phyloP scores from a whole-genome alignment of 1,140 invertebrate species.

The Eciton burchellii region DNA sequence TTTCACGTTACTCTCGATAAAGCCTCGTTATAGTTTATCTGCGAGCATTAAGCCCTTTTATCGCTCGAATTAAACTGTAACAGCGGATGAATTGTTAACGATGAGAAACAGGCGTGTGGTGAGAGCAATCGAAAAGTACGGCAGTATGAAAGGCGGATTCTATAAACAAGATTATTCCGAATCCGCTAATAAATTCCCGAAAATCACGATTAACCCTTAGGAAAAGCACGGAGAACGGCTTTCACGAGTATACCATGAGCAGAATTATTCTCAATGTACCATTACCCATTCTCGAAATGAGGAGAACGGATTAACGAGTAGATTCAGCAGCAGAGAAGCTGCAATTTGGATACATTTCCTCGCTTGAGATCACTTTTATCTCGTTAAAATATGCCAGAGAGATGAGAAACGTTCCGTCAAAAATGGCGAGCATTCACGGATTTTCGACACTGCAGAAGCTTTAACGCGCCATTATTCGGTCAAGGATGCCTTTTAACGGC shows the following conservation, averaged over 20 bases:
- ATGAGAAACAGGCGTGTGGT: conserved; percentile 13
- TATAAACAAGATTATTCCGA: conserved; percentile 16
- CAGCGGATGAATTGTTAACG: conserved; percentile 38
- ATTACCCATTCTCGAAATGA: conserved; percentile 13
- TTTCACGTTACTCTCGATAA: conserved; percentile 33
- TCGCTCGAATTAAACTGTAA: conserved; percentile 29
- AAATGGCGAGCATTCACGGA: not conserved
- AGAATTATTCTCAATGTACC: conserved; percentile 3
- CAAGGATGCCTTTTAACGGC: conserved; percentile 53
- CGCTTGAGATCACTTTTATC: conserved; percentile 14
- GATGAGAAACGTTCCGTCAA: conserved; percentile 11
- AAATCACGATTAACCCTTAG: conserved; percentile 29
- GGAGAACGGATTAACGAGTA: conserved; percentile 2
- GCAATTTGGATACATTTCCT: conserved; percentile 8
- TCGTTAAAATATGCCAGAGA: conserved; percentile 10
- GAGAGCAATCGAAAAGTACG: not conserved
- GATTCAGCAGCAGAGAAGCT: conserved; percentile 9
- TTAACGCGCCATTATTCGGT: conserved; percentile 23
- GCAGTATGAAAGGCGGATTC: not conserved
- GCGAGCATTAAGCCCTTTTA: conserved; percentile 34
- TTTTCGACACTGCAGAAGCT: conserved; percentile 8
- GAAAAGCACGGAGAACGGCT: conserved; percentile 8
- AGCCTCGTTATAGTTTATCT: conserved; percentile 33
- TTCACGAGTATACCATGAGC: not conserved
- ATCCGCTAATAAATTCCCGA: conserved; percentile 19